These are phyloP conservation scores for Datnioides undecimradiatus DNA, from an alignment of 2,113 vertebrate species.

Conservation along the genomic window DNA sequence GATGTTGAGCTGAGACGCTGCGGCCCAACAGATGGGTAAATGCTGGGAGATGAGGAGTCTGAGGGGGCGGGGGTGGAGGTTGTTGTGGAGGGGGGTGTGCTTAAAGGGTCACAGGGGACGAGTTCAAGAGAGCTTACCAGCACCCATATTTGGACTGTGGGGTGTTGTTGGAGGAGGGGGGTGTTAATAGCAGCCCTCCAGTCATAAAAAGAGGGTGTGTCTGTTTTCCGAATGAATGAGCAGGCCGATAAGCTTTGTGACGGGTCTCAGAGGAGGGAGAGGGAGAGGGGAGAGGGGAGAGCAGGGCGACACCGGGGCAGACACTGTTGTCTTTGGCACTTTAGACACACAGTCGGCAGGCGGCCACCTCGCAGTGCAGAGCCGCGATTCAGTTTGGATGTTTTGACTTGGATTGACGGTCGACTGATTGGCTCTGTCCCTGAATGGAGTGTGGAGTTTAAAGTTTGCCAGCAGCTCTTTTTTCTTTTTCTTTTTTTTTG, in stretches of 20 bases:
- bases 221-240: conserved; percentile 79
- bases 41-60: conserved; percentile 15
- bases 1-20: conserved; percentile 28
- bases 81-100: not conserved
- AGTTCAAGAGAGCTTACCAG: conserved; percentile 49
- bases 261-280: conserved; percentile 72
- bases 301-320: conserved; percentile 43
- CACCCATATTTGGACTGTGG: conserved; percentile 65
- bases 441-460: conserved; percentile 37
- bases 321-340: conserved; percentile 69
- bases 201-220: conserved; percentile 82
- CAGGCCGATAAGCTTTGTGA: conserved; percentile 58
- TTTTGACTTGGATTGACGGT: conserved; percentile 21
- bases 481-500: not conserved
- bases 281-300: conserved; percentile 50
- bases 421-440: not conserved
- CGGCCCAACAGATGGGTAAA: conserved; percentile 60
- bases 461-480: not conserved
- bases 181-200: conserved; percentile 73
- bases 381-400: conserved; percentile 30
- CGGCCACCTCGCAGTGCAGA: conserved; percentile 5
- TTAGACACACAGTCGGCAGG: conserved; percentile 49
- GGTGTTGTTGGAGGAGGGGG: conserved; percentile 52
- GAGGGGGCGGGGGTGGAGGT: too few species aligned
- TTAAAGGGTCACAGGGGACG: conserved; percentile 48